Evolutionary conservation across 2,888 invertebrate species (phyloP).

Genomic region (Caenorhabditis plicata): DNA sequence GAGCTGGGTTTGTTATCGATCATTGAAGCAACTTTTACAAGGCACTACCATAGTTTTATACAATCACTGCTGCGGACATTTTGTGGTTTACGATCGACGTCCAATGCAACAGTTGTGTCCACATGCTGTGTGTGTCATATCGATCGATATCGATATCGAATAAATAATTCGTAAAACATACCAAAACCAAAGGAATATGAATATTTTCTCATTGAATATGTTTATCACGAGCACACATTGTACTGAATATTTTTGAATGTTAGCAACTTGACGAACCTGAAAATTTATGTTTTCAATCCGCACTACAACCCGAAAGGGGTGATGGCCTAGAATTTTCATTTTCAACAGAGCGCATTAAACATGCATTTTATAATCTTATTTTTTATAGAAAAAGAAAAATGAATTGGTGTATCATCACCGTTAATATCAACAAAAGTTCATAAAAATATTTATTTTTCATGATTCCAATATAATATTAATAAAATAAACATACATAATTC

Average conservation of each 20-base stretch:
- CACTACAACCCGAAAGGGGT: no score
- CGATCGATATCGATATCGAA: slow-evolving; percentile 13
- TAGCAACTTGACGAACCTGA: slow-evolving; percentile 63
- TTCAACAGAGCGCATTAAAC: no score
- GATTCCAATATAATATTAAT: no score
- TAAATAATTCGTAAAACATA: slow-evolving; percentile 14
- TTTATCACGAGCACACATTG: slow-evolving; percentile 65
- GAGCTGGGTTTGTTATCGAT: slow-evolving; percentile 43
- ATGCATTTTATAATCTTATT: no score
- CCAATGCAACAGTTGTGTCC: no score
- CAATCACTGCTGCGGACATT: slow-evolving; percentile 16
- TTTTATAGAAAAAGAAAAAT: neutral
- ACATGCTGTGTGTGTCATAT: slow-evolving; percentile 6
- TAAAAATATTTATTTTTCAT: no score
- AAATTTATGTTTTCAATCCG: no score
- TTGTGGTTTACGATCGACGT: slow-evolving; percentile 13
- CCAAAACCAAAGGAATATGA: slow-evolving; percentile 63
- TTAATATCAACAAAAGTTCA: no score
- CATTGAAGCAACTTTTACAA: slow-evolving; percentile 17
- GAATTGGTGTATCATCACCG: no score
- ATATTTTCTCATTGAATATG: slow-evolving; percentile 65
- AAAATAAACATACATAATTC: no score
- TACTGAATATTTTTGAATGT: slow-evolving; percentile 64
- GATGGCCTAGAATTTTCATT: no score
- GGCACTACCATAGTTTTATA: neutral